Evolutionary conservation across 2,888 invertebrate species (phyloP), one percentile per base, ranked within the genome.

Genomic region (Mycalesis mineus): DNA sequence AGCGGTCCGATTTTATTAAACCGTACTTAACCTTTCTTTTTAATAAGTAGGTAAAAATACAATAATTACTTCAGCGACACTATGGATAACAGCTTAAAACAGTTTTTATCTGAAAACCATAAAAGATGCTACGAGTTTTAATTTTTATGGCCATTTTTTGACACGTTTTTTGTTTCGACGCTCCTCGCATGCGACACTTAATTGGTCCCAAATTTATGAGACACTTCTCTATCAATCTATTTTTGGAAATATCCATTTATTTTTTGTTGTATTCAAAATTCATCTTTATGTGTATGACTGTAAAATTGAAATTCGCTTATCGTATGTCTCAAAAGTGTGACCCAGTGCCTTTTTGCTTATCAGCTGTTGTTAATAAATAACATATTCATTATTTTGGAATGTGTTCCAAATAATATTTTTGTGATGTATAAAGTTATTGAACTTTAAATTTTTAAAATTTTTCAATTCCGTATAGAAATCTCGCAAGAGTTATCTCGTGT

Each of bases 181-280:
- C 55, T 66, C 68, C 76, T 78, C 69, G 71, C 78, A 80, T 77
- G 80, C 75, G 68, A 71, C 65, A 66, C 67, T 69, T 81, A 79
- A 80, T 78, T 77, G 71, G 69, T 63, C 58, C 48, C 63, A 62
- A 74, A 80, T 79, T 79, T 78, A 76, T 76, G 63, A 62, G 64
- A 68, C 70, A 67, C 55, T 60, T 58, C 60, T 55, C 58, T 66
- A 66, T 65, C 65, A 45, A 59, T 55, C 22, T 61, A 65, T 55
- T 55, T 54, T 56, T 59, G 40, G 45, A 42, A 39, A 31, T 36
- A 14, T 11, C 7, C 29, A 40, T n/a, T 22, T 1, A 0, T 29
- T 7, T 47, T 28, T 3, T 6, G 51, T 29, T 4, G 29, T 36
- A 47, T 28, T 54, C 28, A 1, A 7, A 8, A 14, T 22, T 22